Conservation (phyloP, 2,113 vertebrate species). For the Rhagologus leucostigma region DNA sequence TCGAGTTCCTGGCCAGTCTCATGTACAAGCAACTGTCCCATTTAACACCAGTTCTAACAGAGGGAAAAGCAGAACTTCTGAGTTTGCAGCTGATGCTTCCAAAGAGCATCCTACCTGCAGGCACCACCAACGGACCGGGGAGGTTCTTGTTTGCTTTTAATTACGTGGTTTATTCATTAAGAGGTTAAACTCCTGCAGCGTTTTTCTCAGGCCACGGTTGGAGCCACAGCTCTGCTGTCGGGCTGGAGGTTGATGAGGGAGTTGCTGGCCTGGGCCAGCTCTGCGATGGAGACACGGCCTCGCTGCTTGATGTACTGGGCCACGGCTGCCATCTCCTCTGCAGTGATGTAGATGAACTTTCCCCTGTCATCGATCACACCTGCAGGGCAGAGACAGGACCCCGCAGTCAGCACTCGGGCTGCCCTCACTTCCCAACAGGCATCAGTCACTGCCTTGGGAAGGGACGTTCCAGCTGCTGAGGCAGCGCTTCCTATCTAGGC, state of each 20-base stretch:
- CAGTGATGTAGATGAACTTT: conserved; percentile 97
- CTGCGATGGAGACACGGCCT: conserved; percentile 89
- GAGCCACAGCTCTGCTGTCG: conserved; percentile 25
- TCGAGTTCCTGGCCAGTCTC: not conserved
- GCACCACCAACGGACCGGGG: accelerated
- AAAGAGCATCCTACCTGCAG: not conserved
- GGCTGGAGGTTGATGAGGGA: conserved; percentile 87
- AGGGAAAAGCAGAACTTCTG: not conserved
- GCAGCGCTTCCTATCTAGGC: not conserved
- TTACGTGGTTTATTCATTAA: not conserved
- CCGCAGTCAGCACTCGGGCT: not conserved
- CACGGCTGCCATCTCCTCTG: conserved; percentile 85
- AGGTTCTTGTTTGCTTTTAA: not conserved
- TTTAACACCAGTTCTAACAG: not conserved
- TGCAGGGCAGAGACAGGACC: conserved; percentile 34
- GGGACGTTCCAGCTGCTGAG: not conserved
- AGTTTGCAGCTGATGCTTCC: not conserved
- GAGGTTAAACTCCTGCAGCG: not conserved
- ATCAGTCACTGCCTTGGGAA: not conserved
- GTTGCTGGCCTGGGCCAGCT: conserved; percentile 91
- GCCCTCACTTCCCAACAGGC: not conserved
- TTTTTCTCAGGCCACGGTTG: not conserved
- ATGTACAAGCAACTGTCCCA: not conserved
- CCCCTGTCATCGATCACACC: conserved; percentile 97
- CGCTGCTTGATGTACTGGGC: conserved; percentile 87